phyloP scores from a whole-genome alignment of 2,888 invertebrate genomes.

The Corbicula japonica region DNA sequence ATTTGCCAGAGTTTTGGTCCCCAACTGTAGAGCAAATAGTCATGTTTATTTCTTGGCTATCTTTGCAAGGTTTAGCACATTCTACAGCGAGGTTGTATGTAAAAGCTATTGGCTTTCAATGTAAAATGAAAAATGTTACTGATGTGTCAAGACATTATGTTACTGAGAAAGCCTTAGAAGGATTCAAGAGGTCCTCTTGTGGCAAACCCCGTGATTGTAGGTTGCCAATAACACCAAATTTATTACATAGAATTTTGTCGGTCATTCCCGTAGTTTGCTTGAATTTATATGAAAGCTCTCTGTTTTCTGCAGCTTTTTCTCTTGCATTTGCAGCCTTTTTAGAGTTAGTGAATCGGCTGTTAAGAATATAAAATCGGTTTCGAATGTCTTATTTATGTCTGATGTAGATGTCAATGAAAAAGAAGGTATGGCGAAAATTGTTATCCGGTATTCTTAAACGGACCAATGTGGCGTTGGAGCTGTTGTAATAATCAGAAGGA shows the following conservation, averaged over 20 bases:
- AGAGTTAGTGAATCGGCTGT: slow-evolving; percentile 2
- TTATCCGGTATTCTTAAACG: neutral
- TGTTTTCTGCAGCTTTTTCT: slow-evolving; percentile 8
- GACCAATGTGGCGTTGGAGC: neutral
- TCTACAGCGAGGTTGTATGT: no score
- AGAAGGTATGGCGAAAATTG: neutral
- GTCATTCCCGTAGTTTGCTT: neutral
- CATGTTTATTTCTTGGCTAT: no score
- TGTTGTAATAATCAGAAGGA: no score
- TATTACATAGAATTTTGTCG: neutral
- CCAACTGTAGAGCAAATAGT: neutral
- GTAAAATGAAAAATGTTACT: no score
- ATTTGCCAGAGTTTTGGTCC: neutral
- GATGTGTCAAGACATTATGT: neutral
- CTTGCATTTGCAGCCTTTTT: neutral
- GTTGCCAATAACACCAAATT: neutral
- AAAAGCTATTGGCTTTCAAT: no score
- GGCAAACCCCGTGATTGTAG: no score
- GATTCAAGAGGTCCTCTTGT: no score
- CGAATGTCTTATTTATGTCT: neutral
- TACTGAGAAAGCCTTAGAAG: no score
- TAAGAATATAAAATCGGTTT: neutral
- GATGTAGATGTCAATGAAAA: neutral
- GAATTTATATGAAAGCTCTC: neutral
- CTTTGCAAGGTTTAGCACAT: no score